A percentile compares a stretch with the other conserved stretches of the same genome.
Evolutionary conservation across 2,113 vertebrate genomes (phyloP).

Genomic region (Irena cyanogastra): DNA sequence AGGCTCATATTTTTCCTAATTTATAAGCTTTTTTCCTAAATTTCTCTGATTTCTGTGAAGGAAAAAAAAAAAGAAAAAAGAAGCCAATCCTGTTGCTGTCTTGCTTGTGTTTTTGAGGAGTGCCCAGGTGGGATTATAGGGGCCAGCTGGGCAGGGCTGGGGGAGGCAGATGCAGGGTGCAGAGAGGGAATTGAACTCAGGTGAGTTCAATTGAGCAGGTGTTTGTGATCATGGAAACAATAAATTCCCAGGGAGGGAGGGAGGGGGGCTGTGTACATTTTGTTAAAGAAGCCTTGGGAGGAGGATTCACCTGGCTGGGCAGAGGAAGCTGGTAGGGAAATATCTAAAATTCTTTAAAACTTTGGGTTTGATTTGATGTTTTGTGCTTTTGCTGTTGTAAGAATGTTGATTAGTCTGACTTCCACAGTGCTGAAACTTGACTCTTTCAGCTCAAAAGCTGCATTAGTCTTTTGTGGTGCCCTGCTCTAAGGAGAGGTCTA

Average conservation of each 20-base stretch:
- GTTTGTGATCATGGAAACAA: not conserved
- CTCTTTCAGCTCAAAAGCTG: not conserved
- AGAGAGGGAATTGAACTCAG: not conserved
- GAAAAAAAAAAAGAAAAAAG: not conserved
- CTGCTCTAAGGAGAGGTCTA: not conserved
- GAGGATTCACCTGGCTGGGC: fast-evolving
- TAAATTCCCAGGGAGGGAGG: not conserved
- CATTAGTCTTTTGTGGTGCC: not conserved
- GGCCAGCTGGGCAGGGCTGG: not conserved
- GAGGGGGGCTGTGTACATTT: fast-evolving
- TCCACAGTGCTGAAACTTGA: fast-evolving
- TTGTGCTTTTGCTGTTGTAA: not conserved
- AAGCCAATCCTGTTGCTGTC: not conserved
- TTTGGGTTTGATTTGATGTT: not conserved
- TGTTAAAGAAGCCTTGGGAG: fast-evolving
- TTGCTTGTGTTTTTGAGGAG: not conserved
- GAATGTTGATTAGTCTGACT: not conserved
- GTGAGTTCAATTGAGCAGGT: not conserved
- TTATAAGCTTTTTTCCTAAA: not conserved
- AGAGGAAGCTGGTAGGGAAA: fast-evolving
- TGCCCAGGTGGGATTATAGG: fast-evolving
- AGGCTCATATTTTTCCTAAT: not conserved
- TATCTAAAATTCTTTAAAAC: fast-evolving
- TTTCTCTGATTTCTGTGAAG: not conserved
- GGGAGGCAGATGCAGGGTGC: too few species aligned